Conservation (phyloP, 2,113 vertebrate species). For the Rhinolophus ferrumequinum region DNA sequence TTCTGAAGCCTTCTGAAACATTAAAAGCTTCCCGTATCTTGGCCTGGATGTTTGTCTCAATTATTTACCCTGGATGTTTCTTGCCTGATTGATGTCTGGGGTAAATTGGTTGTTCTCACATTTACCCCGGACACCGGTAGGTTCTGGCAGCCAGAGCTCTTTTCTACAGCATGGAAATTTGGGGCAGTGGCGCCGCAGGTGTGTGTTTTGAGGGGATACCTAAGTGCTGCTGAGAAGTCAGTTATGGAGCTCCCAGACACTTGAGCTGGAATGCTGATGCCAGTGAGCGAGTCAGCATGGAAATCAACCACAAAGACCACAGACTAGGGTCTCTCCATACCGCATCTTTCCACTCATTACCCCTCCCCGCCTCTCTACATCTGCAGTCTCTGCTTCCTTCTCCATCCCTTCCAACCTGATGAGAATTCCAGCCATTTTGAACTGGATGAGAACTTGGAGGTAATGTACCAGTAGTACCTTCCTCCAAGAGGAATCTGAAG, state of each 20-base stretch:
- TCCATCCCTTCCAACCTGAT: background rate
- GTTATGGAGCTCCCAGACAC: background rate
- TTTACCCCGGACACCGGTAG: background rate
- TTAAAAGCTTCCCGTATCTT: background rate
- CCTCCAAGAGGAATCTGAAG: background rate
- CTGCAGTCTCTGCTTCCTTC: background rate
- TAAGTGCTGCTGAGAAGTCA: background rate
- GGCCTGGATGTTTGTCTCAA: background rate
- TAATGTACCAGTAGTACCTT: background rate
- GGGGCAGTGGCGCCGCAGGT: background rate
- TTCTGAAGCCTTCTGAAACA: background rate
- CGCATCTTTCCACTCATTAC: background rate
- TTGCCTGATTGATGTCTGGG: background rate
- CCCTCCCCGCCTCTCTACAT: background rate
- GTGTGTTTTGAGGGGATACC: background rate
- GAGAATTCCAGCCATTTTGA: background rate
- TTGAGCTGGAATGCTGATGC: background rate
- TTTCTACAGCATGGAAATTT: background rate
- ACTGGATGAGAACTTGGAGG: background rate
- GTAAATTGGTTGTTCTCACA: background rate
- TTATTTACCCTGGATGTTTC: background rate
- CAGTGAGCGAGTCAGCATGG: background rate
- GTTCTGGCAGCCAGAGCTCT: background rate
- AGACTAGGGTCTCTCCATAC: accelerated
- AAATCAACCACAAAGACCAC: background rate